Percentiles rank a stretch among this genome's conserved stretches.
Evolutionary conservation across 2,888 invertebrate genomes (phyloP).

Genomic region (Cryptocephalus primarius): DNA sequence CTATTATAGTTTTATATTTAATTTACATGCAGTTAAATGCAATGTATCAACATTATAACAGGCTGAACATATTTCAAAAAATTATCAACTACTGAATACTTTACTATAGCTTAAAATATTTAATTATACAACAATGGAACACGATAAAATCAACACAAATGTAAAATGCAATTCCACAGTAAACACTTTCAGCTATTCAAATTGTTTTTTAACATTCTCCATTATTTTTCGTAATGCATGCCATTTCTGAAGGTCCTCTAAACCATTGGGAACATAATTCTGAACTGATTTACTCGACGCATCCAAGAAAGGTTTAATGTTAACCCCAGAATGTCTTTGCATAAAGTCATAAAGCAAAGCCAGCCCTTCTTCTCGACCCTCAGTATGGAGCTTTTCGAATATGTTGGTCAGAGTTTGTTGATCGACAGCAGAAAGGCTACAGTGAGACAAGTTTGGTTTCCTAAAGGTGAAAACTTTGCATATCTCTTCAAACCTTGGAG

Average conservation of each 20-base stretch:
- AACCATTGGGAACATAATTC: slow-evolving; percentile 70
- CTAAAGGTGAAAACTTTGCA: slow-evolving; percentile 49
- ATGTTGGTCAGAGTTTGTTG: slow-evolving; percentile 81
- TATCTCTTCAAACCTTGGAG: slow-evolving; percentile 69
- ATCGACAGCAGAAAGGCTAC: slow-evolving; percentile 58
- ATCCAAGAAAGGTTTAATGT: slow-evolving; percentile 73
- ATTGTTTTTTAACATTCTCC: too few species aligned
- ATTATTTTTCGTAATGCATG: too few species aligned
- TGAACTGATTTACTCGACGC: slow-evolving; percentile 79
- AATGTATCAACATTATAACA: too few species aligned
- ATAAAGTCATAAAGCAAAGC: slow-evolving; percentile 69
- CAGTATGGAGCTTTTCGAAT: slow-evolving; percentile 81
- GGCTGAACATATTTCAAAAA: too few species aligned
- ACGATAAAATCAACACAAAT: too few species aligned
- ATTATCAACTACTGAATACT: too few species aligned
- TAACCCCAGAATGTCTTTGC: slow-evolving; percentile 72
- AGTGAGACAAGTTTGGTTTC: slow-evolving; percentile 35
- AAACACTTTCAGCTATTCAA: too few species aligned
- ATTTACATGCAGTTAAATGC: too few species aligned
- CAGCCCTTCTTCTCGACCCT: slow-evolving; percentile 77
- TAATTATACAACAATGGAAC: too few species aligned
- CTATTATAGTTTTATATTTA: too few species aligned
- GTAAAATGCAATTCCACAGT: too few species aligned
- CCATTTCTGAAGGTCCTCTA: slow-evolving; percentile 48
- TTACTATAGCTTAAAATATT: too few species aligned